phyloP scores from a whole-genome alignment of 2,113 vertebrate genomes.

The Aptenodytes forsteri region DNA sequence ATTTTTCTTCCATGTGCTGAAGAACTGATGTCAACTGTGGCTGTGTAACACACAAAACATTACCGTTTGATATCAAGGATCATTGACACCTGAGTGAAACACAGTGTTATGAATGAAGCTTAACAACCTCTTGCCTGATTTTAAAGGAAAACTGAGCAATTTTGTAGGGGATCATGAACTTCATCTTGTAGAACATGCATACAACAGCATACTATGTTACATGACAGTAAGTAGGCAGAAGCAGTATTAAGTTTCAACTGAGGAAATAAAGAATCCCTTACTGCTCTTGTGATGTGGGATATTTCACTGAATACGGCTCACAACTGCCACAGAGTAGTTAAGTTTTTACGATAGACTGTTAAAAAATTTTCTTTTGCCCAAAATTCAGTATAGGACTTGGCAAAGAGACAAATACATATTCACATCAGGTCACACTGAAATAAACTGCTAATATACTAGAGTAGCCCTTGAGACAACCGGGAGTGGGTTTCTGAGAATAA shows the following conservation, averaged over 20 bases:
- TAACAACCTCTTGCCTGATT: not conserved
- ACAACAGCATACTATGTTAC: not conserved
- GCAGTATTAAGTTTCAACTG: not conserved
- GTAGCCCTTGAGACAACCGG: not conserved
- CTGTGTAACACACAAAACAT: not conserved
- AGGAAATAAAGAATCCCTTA: not conserved
- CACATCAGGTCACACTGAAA: not conserved
- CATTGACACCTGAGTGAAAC: not conserved
- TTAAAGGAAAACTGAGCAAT: not conserved
- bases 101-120: not conserved
- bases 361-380: not conserved
- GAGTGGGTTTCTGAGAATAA: not conserved
- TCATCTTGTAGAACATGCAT: not conserved
- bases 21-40: not conserved
- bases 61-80: not conserved
- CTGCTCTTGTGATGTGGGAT: not conserved
- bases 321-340: not conserved
- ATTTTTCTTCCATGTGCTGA: not conserved
- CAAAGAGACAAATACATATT: not conserved
- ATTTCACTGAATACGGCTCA: not conserved
- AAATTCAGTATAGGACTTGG: not conserved
- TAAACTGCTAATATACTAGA: not conserved
- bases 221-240: not conserved
- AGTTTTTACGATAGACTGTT: not conserved
- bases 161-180: not conserved